Base-by-base conservation (phyloP, 2,797 vertebrate species). In the Enteromius thamalakanensis region DNA sequence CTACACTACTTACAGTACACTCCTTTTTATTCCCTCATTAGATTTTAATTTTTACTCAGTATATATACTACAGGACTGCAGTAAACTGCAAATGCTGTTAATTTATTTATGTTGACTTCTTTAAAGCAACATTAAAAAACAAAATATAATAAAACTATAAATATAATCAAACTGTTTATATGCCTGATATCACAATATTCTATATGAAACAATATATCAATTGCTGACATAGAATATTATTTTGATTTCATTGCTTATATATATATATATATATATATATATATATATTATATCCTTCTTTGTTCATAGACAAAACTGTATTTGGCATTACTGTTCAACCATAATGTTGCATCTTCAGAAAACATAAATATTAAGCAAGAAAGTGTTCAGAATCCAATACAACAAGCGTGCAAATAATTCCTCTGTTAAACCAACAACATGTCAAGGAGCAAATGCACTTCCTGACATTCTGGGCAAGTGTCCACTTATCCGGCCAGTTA, bases 391-490 rank as follows among this genome's bases (percentile, higher is more conserved):
- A 60, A 34, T 72, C 15, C 40, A 72, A 34, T 49, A 80, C 19
- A 34, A 49, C 26, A 47, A n/a, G 19, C 6, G 1, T 80, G 67
- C 51, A 80, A 80, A 29, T 32, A 58, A n/a, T 60, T 32, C 2
- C 4, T 42, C 11, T 9, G 12, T 45, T 68, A 47, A 80, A 84
- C 76, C 42, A 72, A 53, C 32, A 71, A 40, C 49, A 82, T 58
- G 49, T 62, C 58, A 83, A 55, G 21, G n/a, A 68, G 78, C 42
- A 19, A 8, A 15, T 80, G n/a, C 37, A 32, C 67, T 32, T 60
- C 42, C 26, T 64, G 55, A 51, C 69, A 74, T 74, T 81, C 69
- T 74, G 69, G 69, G 79, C 74, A 74, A 34, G 58, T 64, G 29
- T 80, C 78, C 67, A 70, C 53, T 58, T 23, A 58, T 58, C 53